Evolutionary conservation across 2,888 invertebrate genomes (phyloP).

Genomic region (Himalopsyche anomala): DNA sequence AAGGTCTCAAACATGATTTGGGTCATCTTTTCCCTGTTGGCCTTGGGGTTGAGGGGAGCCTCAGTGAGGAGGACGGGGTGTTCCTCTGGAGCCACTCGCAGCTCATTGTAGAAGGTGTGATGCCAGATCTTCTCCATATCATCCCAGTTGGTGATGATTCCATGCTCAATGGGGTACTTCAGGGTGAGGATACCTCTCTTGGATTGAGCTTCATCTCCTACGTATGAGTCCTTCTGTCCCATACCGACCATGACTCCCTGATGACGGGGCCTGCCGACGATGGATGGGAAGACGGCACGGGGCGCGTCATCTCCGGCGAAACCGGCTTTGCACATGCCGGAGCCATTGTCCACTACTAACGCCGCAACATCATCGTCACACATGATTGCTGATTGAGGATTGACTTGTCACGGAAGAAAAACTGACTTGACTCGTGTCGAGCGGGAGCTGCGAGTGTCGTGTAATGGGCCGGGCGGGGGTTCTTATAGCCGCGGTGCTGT

Average conservation of each 20-base stretch:
- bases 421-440: conserved; percentile 64
- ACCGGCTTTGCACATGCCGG: conserved; percentile 96
- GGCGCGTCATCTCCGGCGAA: conserved; percentile 95
- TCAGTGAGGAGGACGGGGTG: conserved; percentile 94
- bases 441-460: conserved; percentile 75
- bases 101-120: conserved; percentile 95
- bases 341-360: conserved; percentile 93
- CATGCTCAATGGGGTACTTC: conserved; percentile 93
- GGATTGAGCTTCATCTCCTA: conserved; percentile 91
- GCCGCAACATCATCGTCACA: conserved; percentile 96
- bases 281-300: conserved; percentile 94
- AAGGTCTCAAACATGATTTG: conserved; percentile 95
- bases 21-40: conserved; percentile 96
- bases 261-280: conserved; percentile 93
- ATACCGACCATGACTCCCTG: conserved; percentile 93
- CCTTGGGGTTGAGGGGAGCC: conserved; percentile 94
- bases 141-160: conserved; percentile 95
- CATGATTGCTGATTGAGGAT: conserved; percentile 80
- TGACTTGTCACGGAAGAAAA: conserved; percentile 51
- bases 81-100: conserved; percentile 94
- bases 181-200: conserved; percentile 92
- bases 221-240: conserved; percentile 93
- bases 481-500: conserved; percentile 62
- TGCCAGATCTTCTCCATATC: conserved; percentile 97
- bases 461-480: conserved; percentile 67